Evolutionary conservation across 2,888 invertebrate genomes (phyloP), one percentile per base, ranked within the genome.

Genomic region (Caenorhabditis wallacei): DNA sequence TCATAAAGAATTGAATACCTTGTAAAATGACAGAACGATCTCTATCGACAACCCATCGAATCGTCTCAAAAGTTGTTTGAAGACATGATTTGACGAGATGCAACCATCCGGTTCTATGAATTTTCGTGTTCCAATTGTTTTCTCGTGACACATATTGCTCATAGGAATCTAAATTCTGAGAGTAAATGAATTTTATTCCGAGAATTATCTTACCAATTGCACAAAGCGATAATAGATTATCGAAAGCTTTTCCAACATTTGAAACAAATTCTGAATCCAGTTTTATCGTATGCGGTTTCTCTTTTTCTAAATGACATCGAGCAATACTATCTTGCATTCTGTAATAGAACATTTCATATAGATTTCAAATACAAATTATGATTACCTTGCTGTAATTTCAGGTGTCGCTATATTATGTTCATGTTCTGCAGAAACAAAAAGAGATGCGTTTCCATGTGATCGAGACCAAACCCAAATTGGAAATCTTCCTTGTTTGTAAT

Each of bases 71-170:
- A 2, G 87, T 82, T 1, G 46, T 56, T 20, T 61, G 40, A n/a
- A 85, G 35, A 54, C 83, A 81, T 13, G 48, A 46, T 46, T 37
- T 63, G 13, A 97, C 95, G 92, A 95, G 94, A 26, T 95, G 94
- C 80, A 97, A 93, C 98, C 98, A 98, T 89, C 95, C 95, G 59
- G 95, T 95, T 89, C 88, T 85, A 43, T 92, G 92, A 10, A 93
- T 84, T 61, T 88, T 86, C 4, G 89, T 88, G 68, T 87, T 86
- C 92, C 95, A 95, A 88, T 96, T 87, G 24, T 87, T 81, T 82
- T 93, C 92, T 30, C 90, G 88, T 18, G 86, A 87, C 83, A 90
- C 85, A 80, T 92, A 92, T 37, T 92, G 92, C 71, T 92, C 92
- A 61, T 88, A 84, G 7, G 92, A 90, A 53, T 89, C 90, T 90